Evolutionary conservation across 2,888 invertebrate genomes (phyloP), one percentile per base, ranked within the genome.

Genomic region (Neoscelio sp.): DNA sequence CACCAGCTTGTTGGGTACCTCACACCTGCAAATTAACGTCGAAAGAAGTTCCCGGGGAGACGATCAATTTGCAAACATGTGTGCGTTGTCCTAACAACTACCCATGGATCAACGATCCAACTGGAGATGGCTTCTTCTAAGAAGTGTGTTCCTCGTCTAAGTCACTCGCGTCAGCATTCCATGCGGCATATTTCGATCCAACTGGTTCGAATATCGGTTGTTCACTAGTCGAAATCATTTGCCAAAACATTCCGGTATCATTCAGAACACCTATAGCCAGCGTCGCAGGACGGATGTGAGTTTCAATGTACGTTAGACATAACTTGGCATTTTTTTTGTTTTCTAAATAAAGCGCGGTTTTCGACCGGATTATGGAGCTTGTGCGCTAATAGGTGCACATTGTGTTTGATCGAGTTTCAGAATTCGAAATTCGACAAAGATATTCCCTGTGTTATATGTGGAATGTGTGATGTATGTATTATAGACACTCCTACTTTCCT

Each of bases 31-130:
- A 97, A 89, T 93, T 98, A 74, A 97, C 96, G 78, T 96, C 97
- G 83, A 96, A 97, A 92, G 97, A 98, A 91, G 95, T 97, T 85
- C 97, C 97, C 92, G 97, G 97, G 70, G 97, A 98, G 91, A 98
- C 97, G 83, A 95, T 97, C 91, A 97, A 97, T 91, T 93, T 98
- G 82, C 97, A 97, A 91, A 97, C 97, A 65, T 98, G 98, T 91
- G 94, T 97, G 86, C 94, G 97, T 90, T 98, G 98, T 91, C 98
- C 98, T 84, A 96, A 95, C 91, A 97, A 97, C 91, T 98, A 97
- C 92, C 98, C 98, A 87, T 98, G 98, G 98, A 91, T 97, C 88
- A 96, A 96, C 90, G 97, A 98, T 92, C 97, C 97, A 80, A 96
- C 95, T 85, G 96, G 96, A 85, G 96, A 96, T 89, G 96, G 95